phyloP scores from a whole-genome alignment of 2,113 vertebrate species.

The Heterochromis multidens region DNA sequence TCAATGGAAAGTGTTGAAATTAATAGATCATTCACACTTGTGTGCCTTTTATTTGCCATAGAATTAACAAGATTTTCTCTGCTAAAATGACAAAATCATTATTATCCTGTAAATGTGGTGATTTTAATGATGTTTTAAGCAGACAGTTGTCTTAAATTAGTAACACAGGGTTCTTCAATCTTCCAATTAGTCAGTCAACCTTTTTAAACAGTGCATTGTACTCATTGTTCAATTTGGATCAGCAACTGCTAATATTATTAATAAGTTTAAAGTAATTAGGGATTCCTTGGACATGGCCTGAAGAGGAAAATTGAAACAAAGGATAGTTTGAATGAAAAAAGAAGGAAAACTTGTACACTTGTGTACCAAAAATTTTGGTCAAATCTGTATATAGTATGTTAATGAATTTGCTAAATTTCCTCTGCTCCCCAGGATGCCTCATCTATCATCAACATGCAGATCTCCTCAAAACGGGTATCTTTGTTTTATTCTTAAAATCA shows the following conservation, averaged over 20 bases:
- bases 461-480: constrained; percentile 93
- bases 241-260: neutral
- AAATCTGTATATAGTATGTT: neutral
- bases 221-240: neutral
- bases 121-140: neutral
- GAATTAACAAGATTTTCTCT: too few species aligned
- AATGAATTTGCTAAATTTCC: neutral
- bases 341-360: neutral
- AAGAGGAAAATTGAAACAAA: neutral
- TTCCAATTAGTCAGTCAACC: neutral
- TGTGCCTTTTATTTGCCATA: neutral
- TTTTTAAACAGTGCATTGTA: neutral
- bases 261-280: neutral
- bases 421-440: constrained; percentile 80
- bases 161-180: neutral
- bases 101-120: too few species aligned
- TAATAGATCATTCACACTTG: fast-evolving
- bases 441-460: constrained; percentile 88
- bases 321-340: neutral
- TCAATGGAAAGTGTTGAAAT: neutral
- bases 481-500: neutral
- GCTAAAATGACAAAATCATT: too few species aligned
- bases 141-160: neutral
- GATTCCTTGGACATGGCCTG: neutral
- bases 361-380: neutral